Conservation (phyloP, 2,113 vertebrate species). For the Planiliza haematocheilus region DNA sequence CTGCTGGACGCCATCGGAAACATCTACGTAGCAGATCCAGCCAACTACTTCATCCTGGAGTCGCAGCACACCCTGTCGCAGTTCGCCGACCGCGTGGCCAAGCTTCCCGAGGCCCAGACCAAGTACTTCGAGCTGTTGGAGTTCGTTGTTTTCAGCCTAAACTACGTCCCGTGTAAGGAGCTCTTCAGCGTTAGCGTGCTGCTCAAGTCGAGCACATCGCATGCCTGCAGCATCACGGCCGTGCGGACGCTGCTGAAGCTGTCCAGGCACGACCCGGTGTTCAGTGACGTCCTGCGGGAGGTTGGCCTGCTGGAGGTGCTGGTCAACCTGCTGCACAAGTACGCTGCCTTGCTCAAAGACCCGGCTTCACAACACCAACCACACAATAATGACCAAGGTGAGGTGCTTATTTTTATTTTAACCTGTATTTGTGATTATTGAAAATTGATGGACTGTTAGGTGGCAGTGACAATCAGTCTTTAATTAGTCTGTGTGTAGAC, state of each 20-base stretch:
- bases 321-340: conserved; percentile 98
- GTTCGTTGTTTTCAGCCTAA: conserved; percentile 96
- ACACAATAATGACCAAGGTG: conserved; percentile 89
- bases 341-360: conserved; percentile 97
- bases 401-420: background rate
- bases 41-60: conserved; percentile 98
- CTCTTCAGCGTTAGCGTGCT: conserved; percentile 98
- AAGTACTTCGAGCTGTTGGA: conserved; percentile 99
- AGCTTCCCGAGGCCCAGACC: conserved; percentile 91
- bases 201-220: conserved; percentile 93
- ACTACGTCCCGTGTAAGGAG: conserved; percentile 99
- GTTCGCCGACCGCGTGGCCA: conserved; percentile 94
- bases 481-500: too few species aligned
- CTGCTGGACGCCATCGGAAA: conserved; percentile 95
- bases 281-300: conserved; percentile 97
- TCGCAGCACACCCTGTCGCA: conserved; percentile 96
- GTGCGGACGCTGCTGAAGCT: conserved; percentile 93
- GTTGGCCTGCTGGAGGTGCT: conserved; percentile 97
- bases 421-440: background rate
- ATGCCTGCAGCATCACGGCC: conserved; percentile 93
- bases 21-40: conserved; percentile 93
- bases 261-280: conserved; percentile 92
- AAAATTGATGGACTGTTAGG: background rate
- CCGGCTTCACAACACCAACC: conserved; percentile 80
- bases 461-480: too few species aligned